phyloP scores from a whole-genome alignment of 2,113 vertebrate genomes.

The Sphaerodactylus townsendi region DNA sequence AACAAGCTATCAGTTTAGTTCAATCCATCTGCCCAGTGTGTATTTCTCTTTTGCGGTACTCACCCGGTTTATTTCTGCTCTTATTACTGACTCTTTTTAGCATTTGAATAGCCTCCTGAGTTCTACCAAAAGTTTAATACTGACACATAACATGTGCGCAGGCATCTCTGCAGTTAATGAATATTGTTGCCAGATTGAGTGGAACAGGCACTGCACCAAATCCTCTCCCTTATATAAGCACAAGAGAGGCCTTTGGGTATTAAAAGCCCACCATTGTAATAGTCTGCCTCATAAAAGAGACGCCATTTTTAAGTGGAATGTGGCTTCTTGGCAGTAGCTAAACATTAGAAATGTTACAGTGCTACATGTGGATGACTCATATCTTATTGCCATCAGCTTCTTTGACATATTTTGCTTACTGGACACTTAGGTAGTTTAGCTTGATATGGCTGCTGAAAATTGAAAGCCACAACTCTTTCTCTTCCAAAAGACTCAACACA shows the following conservation, averaged over 20 bases:
- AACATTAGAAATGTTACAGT: background rate
- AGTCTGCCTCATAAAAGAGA: constrained; percentile 13
- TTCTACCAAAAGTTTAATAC: constrained; percentile 24
- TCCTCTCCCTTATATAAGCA: background rate
- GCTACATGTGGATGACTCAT: constrained; percentile 7
- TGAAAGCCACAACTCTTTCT: constrained; percentile 2
- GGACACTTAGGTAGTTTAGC: constrained; percentile 39
- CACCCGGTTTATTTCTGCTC: background rate
- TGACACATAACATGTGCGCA: constrained; percentile 31
- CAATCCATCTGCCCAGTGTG: background rate
- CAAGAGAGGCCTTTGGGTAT: background rate
- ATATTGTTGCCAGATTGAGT: background rate
- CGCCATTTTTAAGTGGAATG: constrained; percentile 11
- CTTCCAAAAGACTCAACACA: constrained; percentile 23
- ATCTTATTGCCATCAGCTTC: constrained; percentile 18
- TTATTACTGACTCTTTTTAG: constrained; percentile 10
- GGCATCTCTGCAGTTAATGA: constrained; percentile 35
- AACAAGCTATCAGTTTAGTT: constrained; percentile 23
- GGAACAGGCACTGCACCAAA: constrained; percentile 9
- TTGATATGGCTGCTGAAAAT: constrained; percentile 29
- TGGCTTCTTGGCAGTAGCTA: background rate
- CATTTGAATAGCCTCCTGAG: constrained; percentile 18
- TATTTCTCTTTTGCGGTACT: background rate
- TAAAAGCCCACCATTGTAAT: background rate
- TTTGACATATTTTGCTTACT: constrained; percentile 16